These are phyloP conservation scores for Scomberomorus guttatus DNA, from an alignment of 2,797 vertebrate species.

Conservation along the genomic window DNA sequence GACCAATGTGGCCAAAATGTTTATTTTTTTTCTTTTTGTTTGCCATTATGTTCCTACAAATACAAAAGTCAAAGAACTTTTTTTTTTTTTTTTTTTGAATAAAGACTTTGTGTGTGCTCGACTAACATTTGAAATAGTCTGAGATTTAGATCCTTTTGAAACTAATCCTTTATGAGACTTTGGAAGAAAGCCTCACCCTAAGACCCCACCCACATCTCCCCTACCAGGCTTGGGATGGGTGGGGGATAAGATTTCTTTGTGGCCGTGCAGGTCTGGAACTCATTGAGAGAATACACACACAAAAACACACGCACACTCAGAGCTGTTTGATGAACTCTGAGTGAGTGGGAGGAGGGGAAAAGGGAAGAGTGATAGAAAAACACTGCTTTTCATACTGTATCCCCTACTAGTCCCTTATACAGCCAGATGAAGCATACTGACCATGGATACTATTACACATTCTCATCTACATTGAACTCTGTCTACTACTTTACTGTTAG, in stretches of 20 bases:
- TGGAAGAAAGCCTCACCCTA: conserved; percentile 51
- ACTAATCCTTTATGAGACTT: conserved; percentile 51
- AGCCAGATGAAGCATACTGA: neutral
- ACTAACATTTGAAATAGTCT: conserved; percentile 26
- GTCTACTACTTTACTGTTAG: conserved; percentile 13
- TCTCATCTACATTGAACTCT: conserved; percentile 4
- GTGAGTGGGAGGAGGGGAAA: conserved; percentile 36
- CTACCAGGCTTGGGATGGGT: conserved; percentile 31
- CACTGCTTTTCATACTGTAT: conserved; percentile 13
- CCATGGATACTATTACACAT: neutral
- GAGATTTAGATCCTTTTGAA: conserved; percentile 33
- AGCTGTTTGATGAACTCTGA: conserved; percentile 65
- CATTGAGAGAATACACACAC: conserved; percentile 67
- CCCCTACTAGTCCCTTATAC: neutral
- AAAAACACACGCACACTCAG: conserved; percentile 10
- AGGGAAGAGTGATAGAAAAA: conserved; percentile 30
- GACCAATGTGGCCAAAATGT: neutral
- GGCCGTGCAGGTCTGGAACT: conserved; percentile 78
- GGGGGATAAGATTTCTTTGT: conserved; percentile 50
- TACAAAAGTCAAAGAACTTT: neutral
- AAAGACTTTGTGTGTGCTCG: conserved; percentile 25
- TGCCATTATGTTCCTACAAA: conserved; percentile 2
- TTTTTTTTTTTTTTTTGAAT: conserved; percentile 31
- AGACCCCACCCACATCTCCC: conserved; percentile 62
- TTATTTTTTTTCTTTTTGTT: conserved; percentile 8